These are phyloP conservation scores for Drosophila gaucha DNA, from an alignment of 2,888 invertebrate species.

Conservation along the genomic window DNA sequence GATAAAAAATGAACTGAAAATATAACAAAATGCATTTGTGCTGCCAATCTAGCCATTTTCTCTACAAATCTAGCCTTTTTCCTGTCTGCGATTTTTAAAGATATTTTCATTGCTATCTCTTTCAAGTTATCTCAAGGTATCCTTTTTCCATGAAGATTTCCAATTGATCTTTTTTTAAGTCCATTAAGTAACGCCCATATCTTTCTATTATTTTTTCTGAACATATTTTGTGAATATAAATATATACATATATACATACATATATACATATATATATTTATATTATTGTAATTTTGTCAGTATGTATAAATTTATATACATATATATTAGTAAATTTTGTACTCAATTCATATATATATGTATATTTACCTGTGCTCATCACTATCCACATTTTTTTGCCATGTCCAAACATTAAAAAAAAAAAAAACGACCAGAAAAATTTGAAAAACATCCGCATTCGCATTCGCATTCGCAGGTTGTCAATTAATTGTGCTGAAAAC, in stretches of 20 bases:
- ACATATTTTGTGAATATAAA: too few species aligned
- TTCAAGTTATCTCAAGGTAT: too few species aligned
- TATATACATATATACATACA: too few species aligned
- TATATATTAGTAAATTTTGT: background rate
- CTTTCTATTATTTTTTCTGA: too few species aligned
- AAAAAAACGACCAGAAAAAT: constrained; percentile 30
- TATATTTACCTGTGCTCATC: background rate
- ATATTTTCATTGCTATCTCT: background rate
- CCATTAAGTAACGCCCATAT: too few species aligned
- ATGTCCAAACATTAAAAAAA: background rate
- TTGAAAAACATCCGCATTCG: constrained; percentile 55
- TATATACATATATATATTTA: too few species aligned
- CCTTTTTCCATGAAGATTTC: too few species aligned
- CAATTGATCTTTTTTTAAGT: too few species aligned
- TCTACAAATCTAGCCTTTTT: background rate
- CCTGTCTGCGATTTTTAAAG: too few species aligned
- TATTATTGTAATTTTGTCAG: too few species aligned
- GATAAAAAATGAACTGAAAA: constrained; percentile 18
- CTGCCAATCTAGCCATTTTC: background rate
- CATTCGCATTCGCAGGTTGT: constrained; percentile 56
- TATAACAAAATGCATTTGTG: constrained; percentile 3
- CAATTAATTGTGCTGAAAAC: constrained; percentile 65
- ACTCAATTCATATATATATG: too few species aligned
- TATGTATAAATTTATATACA: background rate
- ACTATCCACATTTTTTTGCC: background rate